Evolutionary conservation across 2,888 invertebrate genomes (phyloP).

Genomic region (Agriopis marginaria): DNA sequence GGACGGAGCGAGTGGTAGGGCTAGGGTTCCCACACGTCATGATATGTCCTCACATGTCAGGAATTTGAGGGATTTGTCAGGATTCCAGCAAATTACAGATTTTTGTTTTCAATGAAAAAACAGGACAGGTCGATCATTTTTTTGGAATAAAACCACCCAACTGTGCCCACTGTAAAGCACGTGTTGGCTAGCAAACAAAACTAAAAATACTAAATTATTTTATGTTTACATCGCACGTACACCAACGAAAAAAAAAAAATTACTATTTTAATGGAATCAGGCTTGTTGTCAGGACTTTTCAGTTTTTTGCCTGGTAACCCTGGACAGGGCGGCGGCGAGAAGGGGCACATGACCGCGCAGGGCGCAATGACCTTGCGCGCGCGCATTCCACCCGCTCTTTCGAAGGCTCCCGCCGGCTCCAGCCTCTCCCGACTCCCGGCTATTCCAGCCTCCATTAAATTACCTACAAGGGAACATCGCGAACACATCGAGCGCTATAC

Average conservation of each 20-base stretch:
- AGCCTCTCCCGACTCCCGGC: slow-evolving; percentile 67
- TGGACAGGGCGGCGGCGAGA: slow-evolving; percentile 59
- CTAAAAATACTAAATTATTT: background rate
- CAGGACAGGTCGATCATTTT: background rate
- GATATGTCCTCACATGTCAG: background rate
- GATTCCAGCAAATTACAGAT: background rate
- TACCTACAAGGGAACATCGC: slow-evolving; percentile 50
- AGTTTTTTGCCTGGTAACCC: slow-evolving; percentile 8
- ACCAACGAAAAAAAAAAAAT: background rate
- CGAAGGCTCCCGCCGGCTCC: slow-evolving; percentile 68
- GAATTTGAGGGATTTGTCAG: background rate
- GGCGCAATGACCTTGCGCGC: slow-evolving; percentile 86
- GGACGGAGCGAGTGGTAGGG: slow-evolving; percentile 53
- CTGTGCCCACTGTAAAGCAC: background rate
- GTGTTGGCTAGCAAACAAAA: background rate
- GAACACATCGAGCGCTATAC: slow-evolving; percentile 52
- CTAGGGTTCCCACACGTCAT: slow-evolving; percentile 19
- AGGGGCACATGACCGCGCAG: slow-evolving; percentile 84
- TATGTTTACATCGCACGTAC: background rate
- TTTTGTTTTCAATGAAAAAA: background rate
- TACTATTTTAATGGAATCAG: background rate
- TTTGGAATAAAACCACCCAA: background rate
- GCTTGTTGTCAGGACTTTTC: background rate
- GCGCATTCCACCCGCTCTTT: slow-evolving; percentile 80
- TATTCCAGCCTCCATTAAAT: slow-evolving; percentile 69